A percentile compares a stretch with the other conserved stretches of the same genome.
Evolutionary conservation across 1,140 invertebrate species (phyloP).

Genomic region (Drosophila neocordata): DNA sequence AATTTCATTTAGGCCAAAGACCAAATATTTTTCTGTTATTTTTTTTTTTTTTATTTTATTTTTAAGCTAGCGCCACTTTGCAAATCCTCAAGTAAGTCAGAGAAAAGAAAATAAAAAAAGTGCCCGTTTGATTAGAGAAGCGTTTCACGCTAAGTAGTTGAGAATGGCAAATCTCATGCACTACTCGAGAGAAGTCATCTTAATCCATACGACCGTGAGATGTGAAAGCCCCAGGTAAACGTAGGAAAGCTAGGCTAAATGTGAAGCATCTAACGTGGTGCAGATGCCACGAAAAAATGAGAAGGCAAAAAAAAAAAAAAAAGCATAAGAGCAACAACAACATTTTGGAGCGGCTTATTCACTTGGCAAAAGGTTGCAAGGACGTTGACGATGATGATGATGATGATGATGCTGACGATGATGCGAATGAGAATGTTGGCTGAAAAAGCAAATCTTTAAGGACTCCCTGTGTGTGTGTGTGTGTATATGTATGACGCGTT

Average conservation of each 20-base stretch:
- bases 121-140: slow-evolving; percentile 5
- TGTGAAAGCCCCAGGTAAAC: not conserved
- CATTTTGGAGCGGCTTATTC: slow-evolving; percentile 7
- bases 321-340: not conserved
- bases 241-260: slow-evolving; percentile 4
- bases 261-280: slow-evolving; percentile 1
- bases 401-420: not conserved
- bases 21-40: too few relatives aligned
- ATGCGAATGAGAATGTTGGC: not conserved
- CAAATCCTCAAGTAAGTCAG: not conserved
- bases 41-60: not conserved
- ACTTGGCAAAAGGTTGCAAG: slow-evolving; percentile 11
- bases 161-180: slow-evolving; percentile 6
- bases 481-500: not conserved
- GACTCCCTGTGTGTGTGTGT: not conserved
- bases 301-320: not conserved
- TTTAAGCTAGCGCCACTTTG: not conserved
- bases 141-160: slow-evolving; percentile 1
- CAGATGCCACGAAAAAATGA: not conserved
- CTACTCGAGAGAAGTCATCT: slow-evolving; percentile 4
- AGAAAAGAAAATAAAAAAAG: not conserved
- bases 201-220: slow-evolving; percentile 5
- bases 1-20: too few relatives aligned
- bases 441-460: slow-evolving; percentile 2
- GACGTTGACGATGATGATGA: not conserved